These are phyloP conservation scores for Leptonema lineaticorne DNA, from an alignment of 1,140 invertebrate genomes.

Conservation along the genomic window DNA sequence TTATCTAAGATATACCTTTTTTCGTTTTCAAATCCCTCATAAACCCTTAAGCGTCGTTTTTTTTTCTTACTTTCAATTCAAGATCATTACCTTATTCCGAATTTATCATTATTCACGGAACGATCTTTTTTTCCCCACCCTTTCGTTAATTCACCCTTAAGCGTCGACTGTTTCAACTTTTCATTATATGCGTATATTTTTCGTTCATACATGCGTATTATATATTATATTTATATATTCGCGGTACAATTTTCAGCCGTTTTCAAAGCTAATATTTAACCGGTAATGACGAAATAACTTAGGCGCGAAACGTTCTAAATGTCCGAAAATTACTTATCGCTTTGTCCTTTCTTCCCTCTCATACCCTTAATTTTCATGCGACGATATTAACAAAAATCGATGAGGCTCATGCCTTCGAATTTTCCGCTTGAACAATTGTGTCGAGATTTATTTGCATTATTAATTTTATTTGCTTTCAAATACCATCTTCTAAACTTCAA, in stretches of 20 bases:
- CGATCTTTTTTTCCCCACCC: too few species aligned
- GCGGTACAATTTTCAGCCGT: not conserved
- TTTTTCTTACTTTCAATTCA: too few species aligned
- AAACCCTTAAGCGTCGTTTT: too few species aligned
- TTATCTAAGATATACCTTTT: too few species aligned
- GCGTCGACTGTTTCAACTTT: conserved; percentile 17
- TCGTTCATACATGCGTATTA: too few species aligned
- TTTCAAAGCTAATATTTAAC: conserved; percentile 6
- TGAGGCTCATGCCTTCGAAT: not conserved
- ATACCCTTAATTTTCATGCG: too few species aligned
- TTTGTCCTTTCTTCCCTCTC: not conserved
- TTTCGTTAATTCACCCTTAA: conserved; percentile 1
- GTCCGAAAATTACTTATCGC: conserved; percentile 3
- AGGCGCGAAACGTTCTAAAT: not conserved
- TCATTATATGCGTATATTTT: too few species aligned
- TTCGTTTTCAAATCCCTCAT: too few species aligned
- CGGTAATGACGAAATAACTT: conserved; percentile 9
- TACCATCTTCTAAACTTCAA: too few species aligned
- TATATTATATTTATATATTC: conserved; percentile 10
- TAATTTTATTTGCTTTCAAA: not conserved
- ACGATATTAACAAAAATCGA: not conserved
- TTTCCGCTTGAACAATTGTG: not conserved
- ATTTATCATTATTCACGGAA: too few species aligned
- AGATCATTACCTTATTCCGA: too few species aligned
- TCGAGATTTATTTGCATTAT: not conserved